Evolutionary conservation across 2,113 vertebrate species (phyloP), one percentile per base, ranked within the genome.

Genomic region (Prunella himalayana): DNA sequence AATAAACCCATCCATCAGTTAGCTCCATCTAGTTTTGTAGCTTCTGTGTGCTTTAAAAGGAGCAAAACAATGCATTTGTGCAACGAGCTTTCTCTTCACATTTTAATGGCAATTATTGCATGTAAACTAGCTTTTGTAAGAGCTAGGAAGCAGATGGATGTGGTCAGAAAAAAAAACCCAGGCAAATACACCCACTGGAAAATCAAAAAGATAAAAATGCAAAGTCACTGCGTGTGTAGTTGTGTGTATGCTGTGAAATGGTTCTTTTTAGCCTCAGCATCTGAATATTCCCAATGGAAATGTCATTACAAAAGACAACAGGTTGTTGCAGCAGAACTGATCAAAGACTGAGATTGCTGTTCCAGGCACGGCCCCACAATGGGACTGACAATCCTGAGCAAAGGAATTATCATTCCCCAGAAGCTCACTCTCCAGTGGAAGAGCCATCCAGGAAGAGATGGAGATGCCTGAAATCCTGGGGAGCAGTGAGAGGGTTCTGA

Each of bases 201-300:
- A 96, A 96, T 96, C 95, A 97, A 96, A 97, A 94, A 83, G 88
- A 94, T 87, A 89, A 93, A 97, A 95, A 94, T 81, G 95, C 94
- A 91, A 96, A 95, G 90, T 91, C 86, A 96, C 93, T 73, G 78
- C 2, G 35, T 84, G 88, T 95, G 79, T 89, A 97, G 96, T 75
- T 90, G 59, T 41, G 75, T 89, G 64, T 92, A 21, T 78, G 78
- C 73, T 92, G 35, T 70, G 73, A 94, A 96, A 96, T 70, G 49
- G 24, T 68, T 94, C 78, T 89, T 97, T 89, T 92, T 68, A 89
- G 90, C 86, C 49, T 80, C 92, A 54, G 72, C 79, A 78, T 92
- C 82, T 80, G 92, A 92, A 77, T 85, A 94, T 95, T 96, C 92
- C 95, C 92, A 82, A 42, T 77, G 92, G 97, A 89, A 96, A 96